Evolutionary conservation across 2,888 invertebrate species (phyloP), one percentile per base, ranked within the genome.

Genomic region (Cepaea hortensis): DNA sequence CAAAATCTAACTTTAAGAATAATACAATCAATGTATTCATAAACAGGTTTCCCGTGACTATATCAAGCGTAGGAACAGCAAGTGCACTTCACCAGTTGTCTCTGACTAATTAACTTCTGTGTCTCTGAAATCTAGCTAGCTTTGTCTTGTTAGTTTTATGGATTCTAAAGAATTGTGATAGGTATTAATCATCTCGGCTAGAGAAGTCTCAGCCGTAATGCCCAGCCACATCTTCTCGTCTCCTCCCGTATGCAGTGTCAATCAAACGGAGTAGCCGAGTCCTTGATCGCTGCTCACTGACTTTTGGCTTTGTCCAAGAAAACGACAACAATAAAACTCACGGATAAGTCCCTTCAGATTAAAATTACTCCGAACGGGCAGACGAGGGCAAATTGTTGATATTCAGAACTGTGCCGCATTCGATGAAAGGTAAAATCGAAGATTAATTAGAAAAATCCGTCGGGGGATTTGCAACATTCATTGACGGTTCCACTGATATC

Each of bases 391-490:
- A 85, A 85, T 80, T 80, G 80, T 85, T 79, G 79, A 80, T 80
- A 80, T 85, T 81, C 73, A 81, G 81, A 85, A 70, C 81, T 75
- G 73, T 81, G 75, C 55, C 50, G 76, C 65, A 65, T 81, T 73
- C 23, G 5, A 62, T 75, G 81, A 85, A 85, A 81, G 85, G 85
- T 72, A 62, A 82, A 86, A 86, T 86, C 82, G 86, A 86, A 86
- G 86, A 86, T 86, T 86, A 86, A 86, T 86, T 86, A 86, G 86
- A 76, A 76, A 81, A 86, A 76, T 70, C 82, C 86, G n/a, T 81
- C 50, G 70, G 81, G 85, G 86, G 86, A 82, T 86, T 86, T 86
- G 73, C 81, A 68, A 35, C 82, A 81, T 55, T 68, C 86, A 86
- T 82, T 86, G 48, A 81, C n/a, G 35, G 82, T 82, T 77, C 77